Evolutionary conservation across 2,888 invertebrate species (phyloP), one percentile per base, ranked within the genome.

Genomic region (Tinea semifulvella): DNA sequence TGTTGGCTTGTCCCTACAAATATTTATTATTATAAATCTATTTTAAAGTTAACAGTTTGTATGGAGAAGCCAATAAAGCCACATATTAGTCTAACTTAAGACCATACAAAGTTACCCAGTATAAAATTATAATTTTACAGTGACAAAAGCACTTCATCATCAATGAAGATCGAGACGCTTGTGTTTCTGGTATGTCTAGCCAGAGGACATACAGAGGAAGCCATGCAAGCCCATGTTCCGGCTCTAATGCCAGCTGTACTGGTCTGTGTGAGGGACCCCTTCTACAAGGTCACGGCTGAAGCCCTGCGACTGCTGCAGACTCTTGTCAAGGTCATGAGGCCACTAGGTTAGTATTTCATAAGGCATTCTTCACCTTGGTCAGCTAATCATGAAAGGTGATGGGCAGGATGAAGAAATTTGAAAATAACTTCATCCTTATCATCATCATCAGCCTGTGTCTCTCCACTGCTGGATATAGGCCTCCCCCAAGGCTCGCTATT

Each of bases 211-310:
- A 85, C 84, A 27, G 88, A 90, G 0, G 86, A 84, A 54, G 88
- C 88, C 1, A 94, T 97, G 71, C 90, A 93, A 55, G 85, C 87
- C 3, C 91, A 94, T 67, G 90, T 94, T 65, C 82, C 85, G 2
- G 85, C 88, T 18, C 71, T 96, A 31, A 85, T 94, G 49, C 93
- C 94, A 7, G 90, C 96, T 3, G 90, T 98, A 40, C 89, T 96
- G 40, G 84, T 88, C 47, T 92, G 96, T 26, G 96, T 98, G 17
- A 90, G 91, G 44, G 99, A 99, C 83, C 90, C 91, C 36, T 99
- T 99, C 82, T 99, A 99, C 81, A 99, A 99, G 82, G 98, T 99
- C 56, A 95, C 96, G 1, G 97, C 98, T 0, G 98, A 98, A 69
- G 98, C 98, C 1, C 80, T 98, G 45, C 79, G 94, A 17, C 97